Evolutionary conservation across 1,140 invertebrate genomes (phyloP).

Genomic region (Spodoptera frugiperda): DNA sequence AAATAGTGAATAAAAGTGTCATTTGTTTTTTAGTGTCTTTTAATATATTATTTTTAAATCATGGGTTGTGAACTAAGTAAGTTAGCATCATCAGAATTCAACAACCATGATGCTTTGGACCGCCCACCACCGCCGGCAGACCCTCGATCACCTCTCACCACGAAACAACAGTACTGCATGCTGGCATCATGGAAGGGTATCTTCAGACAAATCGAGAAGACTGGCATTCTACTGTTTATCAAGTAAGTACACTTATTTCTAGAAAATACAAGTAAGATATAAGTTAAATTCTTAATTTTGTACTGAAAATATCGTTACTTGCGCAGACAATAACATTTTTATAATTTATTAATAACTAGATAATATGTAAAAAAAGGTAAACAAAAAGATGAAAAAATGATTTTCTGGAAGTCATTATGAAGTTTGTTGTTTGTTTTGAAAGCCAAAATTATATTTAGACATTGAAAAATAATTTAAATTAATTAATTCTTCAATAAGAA

Average conservation of each 20-base stretch:
- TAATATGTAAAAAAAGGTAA: too few species aligned
- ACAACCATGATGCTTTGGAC: slow-evolving; percentile 63
- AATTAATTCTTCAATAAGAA: too few species aligned
- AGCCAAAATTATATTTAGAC: too few species aligned
- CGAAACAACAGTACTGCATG: slow-evolving; percentile 81
- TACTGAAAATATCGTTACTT: too few species aligned
- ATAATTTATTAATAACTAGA: too few species aligned
- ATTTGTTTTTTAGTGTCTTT: neutral
- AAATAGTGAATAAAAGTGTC: neutral
- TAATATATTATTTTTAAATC: neutral
- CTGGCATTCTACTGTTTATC: slow-evolving; percentile 76
- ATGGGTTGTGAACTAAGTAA: slow-evolving; percentile 80
- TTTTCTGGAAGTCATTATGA: too few species aligned
- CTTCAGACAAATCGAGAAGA: slow-evolving; percentile 78
- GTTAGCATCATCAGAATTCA: slow-evolving; percentile 70
- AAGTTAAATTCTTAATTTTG: too few species aligned
- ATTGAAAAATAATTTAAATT: too few species aligned
- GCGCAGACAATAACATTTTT: too few species aligned
- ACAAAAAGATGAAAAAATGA: too few species aligned
- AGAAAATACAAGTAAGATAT: too few species aligned
- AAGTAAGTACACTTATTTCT: slow-evolving; percentile 67
- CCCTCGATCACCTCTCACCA: slow-evolving; percentile 74
- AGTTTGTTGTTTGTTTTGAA: too few species aligned
- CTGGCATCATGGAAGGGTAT: slow-evolving; percentile 81
- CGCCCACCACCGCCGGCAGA: slow-evolving; percentile 72